Evolutionary conservation across 2,888 invertebrate species (phyloP).

Genomic region (Cremastobaeus sp.): DNA sequence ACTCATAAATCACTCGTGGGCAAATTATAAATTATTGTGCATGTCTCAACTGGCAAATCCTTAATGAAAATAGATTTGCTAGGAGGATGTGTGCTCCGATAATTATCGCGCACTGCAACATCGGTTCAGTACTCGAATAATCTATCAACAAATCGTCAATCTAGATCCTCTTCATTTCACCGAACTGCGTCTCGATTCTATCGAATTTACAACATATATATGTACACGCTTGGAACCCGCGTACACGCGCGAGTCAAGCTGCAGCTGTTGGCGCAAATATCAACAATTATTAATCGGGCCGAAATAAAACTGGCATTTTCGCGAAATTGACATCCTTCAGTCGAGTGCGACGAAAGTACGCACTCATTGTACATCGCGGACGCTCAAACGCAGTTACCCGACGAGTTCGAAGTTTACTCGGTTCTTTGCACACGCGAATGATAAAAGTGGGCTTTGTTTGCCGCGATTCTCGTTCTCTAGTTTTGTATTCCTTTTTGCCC

Average conservation of each 20-base stretch:
- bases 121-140: not conserved
- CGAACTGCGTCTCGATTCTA: too few relatives aligned
- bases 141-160: not conserved
- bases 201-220: too few relatives aligned
- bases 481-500: conserved; percentile 29
- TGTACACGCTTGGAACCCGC: too few relatives aligned
- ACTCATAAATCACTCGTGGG: too few relatives aligned
- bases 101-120: not conserved
- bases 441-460: conserved; percentile 47
- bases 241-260: too few relatives aligned
- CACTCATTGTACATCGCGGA: conserved; percentile 22
- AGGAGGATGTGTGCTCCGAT: not conserved
- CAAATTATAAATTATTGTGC: too few relatives aligned
- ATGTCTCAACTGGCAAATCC: too few relatives aligned
- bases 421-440: conserved; percentile 40
- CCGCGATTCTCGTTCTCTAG: conserved; percentile 47
- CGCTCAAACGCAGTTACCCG: conserved; percentile 31
- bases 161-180: too few relatives aligned
- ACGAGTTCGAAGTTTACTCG: conserved; percentile 41
- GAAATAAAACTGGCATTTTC: conserved; percentile 6
- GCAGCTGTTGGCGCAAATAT: too few relatives aligned
- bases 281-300: not conserved
- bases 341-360: conserved; percentile 27
- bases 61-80: not conserved
- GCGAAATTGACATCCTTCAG: conserved; percentile 27